Conservation (phyloP, 1,140 invertebrate genomes). For the Drosophila lini region DNA sequence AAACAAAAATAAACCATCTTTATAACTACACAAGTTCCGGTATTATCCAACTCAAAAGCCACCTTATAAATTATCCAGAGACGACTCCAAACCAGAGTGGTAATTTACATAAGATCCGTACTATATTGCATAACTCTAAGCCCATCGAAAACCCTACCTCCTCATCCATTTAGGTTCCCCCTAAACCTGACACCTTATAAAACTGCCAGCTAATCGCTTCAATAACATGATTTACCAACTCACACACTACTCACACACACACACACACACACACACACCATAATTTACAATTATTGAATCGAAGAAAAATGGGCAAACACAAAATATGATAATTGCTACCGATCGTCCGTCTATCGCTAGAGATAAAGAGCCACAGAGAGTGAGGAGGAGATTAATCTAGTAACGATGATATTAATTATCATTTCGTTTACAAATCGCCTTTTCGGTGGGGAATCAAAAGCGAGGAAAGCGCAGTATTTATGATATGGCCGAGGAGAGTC, state of each 20-base stretch:
- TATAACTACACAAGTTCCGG: neutral
- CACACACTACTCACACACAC: constrained; percentile 23
- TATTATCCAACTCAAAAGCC: neutral
- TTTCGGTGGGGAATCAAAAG: constrained; percentile 2
- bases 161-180: neutral
- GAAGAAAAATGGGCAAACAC: constrained; percentile 38
- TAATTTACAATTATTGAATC: constrained; percentile 81
- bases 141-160: neutral
- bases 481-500: constrained; percentile 42
- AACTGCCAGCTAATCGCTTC: constrained; percentile 77
- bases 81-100: neutral
- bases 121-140: constrained; percentile 18
- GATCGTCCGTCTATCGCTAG: constrained; percentile 34
- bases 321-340: constrained; percentile 81
- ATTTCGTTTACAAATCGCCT: constrained; percentile 74
- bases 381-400: constrained; percentile 59
- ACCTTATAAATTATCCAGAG: neutral
- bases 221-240: constrained; percentile 78
- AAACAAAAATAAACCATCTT: neutral
- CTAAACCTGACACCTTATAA: constrained; percentile 64
- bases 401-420: constrained; percentile 83
- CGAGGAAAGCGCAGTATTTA: constrained; percentile 66
- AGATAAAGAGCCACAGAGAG: constrained; percentile 7
- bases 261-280: constrained; percentile 36
- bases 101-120: neutral